A percentile compares a stretch with the other conserved stretches of the same genome.
Evolutionary conservation across 2,113 vertebrate species (phyloP).

Genomic region (Bungarus multicinctus): DNA sequence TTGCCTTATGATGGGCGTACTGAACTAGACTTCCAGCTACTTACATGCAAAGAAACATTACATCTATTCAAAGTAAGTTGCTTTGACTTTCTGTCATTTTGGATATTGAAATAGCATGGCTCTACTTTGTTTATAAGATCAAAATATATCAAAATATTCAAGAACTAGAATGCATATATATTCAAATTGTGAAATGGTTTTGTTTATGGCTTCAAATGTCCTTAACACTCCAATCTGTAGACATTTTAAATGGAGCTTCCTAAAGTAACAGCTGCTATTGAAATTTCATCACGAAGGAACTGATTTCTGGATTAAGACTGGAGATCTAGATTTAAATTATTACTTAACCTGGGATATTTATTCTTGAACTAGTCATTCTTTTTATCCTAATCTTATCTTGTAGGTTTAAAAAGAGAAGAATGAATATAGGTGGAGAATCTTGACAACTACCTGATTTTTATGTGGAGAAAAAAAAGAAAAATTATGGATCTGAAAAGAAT

Average conservation of each 20-base stretch:
- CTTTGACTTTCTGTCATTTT: slow-evolving; percentile 3
- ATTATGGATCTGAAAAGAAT: background rate
- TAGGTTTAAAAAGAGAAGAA: background rate
- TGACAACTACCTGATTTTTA: background rate
- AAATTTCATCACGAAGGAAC: background rate
- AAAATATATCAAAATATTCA: background rate
- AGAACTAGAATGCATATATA: background rate
- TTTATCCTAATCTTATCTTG: background rate
- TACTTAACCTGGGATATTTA: background rate
- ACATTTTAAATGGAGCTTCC: background rate
- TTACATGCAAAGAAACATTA: slow-evolving; percentile 77
- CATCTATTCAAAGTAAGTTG: slow-evolving; percentile 84
- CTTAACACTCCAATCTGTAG: background rate
- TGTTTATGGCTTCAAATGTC: background rate
- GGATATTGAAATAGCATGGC: background rate
- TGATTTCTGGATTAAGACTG: background rate
- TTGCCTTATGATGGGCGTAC: slow-evolving; percentile 57
- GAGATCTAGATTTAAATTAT: background rate
- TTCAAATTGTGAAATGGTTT: background rate
- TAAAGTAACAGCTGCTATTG: background rate
- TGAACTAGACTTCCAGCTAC: slow-evolving; percentile 80
- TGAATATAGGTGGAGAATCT: background rate
- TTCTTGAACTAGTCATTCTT: background rate
- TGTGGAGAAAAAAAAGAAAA: background rate
- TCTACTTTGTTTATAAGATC: background rate